Evolutionary conservation across 2,797 vertebrate genomes (phyloP).

Genomic region (Crenuchus spilurus): DNA sequence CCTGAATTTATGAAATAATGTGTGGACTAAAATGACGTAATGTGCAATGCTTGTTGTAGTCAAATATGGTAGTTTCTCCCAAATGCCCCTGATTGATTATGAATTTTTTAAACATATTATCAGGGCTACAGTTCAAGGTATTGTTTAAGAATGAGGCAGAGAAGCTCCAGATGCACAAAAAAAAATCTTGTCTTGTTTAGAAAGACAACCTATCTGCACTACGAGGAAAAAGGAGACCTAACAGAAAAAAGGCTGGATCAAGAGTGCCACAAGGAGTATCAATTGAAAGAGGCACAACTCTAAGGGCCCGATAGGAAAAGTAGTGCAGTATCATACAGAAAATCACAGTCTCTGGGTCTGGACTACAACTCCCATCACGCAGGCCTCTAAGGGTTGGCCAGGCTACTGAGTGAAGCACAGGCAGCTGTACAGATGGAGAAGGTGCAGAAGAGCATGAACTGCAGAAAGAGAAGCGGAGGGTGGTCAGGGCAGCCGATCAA

Average conservation of each 20-base stretch:
- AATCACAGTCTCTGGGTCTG: constrained; percentile 30
- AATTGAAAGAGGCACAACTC: not conserved
- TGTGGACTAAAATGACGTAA: not conserved
- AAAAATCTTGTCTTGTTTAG: constrained; percentile 4
- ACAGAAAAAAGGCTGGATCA: constrained; percentile 16
- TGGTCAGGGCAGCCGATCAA: not conserved
- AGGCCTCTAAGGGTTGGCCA: constrained; percentile 5
- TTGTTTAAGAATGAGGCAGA: not conserved
- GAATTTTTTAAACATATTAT: constrained; percentile 6
- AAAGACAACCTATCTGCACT: not conserved
- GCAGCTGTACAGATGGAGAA: constrained; percentile 21
- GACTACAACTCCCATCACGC: constrained; percentile 42
- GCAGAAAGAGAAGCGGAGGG: constrained; percentile 10
- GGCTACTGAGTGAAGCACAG: constrained; percentile 17
- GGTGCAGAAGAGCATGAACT: constrained; percentile 23
- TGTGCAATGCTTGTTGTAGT: not conserved
- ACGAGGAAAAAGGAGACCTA: not conserved
- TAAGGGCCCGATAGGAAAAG: constrained; percentile 13
- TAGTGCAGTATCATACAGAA: constrained; percentile 40
- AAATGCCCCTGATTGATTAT: not conserved
- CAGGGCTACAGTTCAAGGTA: not conserved
- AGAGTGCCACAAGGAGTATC: not conserved
- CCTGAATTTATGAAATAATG: not conserved
- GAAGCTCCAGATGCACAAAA: not conserved
- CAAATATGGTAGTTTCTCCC: not conserved